A percentile compares a stretch with the other conserved stretches of the same genome.
These are phyloP conservation scores for Andinoacara biseriatus DNA, from an alignment of 2,113 vertebrate genomes.

Conservation along the genomic window DNA sequence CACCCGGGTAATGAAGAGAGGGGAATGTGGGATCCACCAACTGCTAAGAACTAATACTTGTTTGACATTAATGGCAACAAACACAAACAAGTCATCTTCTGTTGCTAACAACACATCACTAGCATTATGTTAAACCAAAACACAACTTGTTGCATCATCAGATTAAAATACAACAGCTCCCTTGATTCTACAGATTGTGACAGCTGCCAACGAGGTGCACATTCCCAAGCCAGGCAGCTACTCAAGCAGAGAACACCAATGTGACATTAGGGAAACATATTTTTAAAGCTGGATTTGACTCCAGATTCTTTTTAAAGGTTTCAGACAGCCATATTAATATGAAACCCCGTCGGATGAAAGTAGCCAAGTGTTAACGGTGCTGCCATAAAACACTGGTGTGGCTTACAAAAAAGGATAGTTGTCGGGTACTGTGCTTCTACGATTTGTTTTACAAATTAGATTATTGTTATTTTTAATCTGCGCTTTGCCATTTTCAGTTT, in stretches of 20 bases:
- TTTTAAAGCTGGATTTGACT: slow-evolving; percentile 36
- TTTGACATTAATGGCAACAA: slow-evolving; percentile 4
- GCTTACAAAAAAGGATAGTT: background rate
- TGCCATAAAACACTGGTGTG: slow-evolving; percentile 17
- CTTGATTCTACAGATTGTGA: slow-evolving; percentile 59
- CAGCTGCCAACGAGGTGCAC: slow-evolving; percentile 49
- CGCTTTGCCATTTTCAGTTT: background rate
- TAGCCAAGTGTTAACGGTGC: background rate
- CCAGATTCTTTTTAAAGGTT: slow-evolving; percentile 26
- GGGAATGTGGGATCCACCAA: slow-evolving; percentile 11
- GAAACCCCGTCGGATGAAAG: slow-evolving; percentile 12
- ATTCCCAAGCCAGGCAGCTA: slow-evolving; percentile 19
- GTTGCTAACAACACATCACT: background rate
- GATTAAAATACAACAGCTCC: background rate
- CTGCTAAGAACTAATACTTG: slow-evolving; percentile 6
- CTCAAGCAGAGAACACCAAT: slow-evolving; percentile 45
- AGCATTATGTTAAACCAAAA: slow-evolving; percentile 35
- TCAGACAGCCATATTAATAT: slow-evolving; percentile 18
- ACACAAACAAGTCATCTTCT: slow-evolving; percentile 27
- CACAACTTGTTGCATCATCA: slow-evolving; percentile 54
- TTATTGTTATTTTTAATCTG: background rate
- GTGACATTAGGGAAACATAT: slow-evolving; percentile 38
- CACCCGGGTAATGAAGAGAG: background rate
- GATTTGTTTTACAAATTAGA: background rate
- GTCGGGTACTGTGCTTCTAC: background rate